Base-by-base conservation (phyloP, 2,888 invertebrate genomes). In the Caenorhabditis sulstoni region DNA sequence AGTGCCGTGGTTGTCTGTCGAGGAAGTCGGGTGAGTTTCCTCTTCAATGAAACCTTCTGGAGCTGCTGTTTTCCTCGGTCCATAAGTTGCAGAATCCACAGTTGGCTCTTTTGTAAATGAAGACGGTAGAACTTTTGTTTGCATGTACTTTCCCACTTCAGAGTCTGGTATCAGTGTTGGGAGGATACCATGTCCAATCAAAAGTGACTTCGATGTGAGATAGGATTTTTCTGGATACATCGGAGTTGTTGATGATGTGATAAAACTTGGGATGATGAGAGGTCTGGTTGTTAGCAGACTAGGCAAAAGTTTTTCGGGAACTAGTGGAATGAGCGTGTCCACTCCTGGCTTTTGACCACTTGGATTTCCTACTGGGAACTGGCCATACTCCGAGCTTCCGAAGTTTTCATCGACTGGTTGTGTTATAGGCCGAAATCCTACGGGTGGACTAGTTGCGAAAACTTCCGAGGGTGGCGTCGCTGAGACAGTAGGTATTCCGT, bases 41-140 rank as follows among this genome's bases (percentile, higher is more conserved):
- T 78, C 78, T 55, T 78, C 71, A 7, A 78, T 78, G 44, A 71
- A 71, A 7, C 78, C 78, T 59, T 71, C 61, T n/a, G 57, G 49
- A 9, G 50, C 1, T 20, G 50, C 29, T 16, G 57, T 41, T 29
- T 65, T 53, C 14, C 37, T 64, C 0, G 44, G 45, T 8, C 55
- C 55, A 18, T 44, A 39, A 11, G 62, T 45, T 37, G 37, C 47
- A 16, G 20, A 37, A 22, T 45, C 39, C 1, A 11, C 39, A n/a
- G n/a, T 44, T 1, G 71, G 64, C n/a, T 3, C 8, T 1, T 50
- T 41, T 16, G 39, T 35, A 0, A 41, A 18, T 0, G 57, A 59
- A 1, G 50, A 20, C 8, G 73, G 44, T 35, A 49, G 73, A n/a
- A 58, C 37, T 49, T 57, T 20, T 8, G 73, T 64, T 39, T 73